phyloP scores from a whole-genome alignment of 2,797 vertebrate genomes.

The Rhyacichthys aspro region DNA sequence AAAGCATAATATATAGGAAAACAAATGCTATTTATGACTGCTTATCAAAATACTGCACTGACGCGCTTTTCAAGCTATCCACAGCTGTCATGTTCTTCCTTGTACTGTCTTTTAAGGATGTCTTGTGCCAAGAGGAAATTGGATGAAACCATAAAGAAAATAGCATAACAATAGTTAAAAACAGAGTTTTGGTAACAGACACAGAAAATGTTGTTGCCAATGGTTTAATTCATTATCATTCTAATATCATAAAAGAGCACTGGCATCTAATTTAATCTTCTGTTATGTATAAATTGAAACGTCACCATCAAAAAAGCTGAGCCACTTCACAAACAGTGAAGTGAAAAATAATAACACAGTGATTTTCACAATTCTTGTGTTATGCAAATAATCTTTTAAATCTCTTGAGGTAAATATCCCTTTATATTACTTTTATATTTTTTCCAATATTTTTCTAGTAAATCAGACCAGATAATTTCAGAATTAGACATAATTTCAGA shows the following conservation, averaged over 20 bases:
- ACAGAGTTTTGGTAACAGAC: constrained; percentile 55
- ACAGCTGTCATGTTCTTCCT: constrained; percentile 50
- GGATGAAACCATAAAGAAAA: constrained; percentile 66
- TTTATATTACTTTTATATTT: no score
- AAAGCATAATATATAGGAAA: background rate
- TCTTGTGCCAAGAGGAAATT: constrained; percentile 65
- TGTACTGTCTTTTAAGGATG: constrained; percentile 56
- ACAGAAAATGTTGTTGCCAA: constrained; percentile 12
- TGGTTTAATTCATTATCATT: background rate
- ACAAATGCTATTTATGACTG: constrained; percentile 19
- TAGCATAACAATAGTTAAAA: constrained; percentile 77
- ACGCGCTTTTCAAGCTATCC: constrained; percentile 68
- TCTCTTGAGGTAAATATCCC: no score
- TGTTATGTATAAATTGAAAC: no score
- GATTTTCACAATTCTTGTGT: no score
- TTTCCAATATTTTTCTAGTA: no score
- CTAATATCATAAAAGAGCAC: no score
- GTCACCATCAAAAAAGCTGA: no score
- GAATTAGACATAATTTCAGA: background rate
- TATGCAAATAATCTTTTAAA: no score
- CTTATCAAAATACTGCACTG: constrained; percentile 49
- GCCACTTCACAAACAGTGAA: no score
- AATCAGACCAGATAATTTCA: background rate
- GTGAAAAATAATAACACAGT: no score
- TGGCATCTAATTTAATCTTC: no score